Conservation (phyloP, 1,140 invertebrate genomes). For the Apolygus lucorum region DNA sequence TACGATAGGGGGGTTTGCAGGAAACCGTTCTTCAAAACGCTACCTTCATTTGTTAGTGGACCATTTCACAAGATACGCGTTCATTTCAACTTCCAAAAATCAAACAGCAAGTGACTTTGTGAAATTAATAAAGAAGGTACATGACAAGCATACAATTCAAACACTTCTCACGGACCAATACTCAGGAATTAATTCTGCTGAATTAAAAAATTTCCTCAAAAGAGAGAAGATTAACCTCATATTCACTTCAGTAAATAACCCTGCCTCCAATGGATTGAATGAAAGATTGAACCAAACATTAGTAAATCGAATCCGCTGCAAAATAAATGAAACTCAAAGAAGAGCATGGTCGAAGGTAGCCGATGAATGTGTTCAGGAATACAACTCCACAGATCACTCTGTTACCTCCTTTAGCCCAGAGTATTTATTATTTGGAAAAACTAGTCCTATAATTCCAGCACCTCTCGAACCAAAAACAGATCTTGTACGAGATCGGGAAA, state of each 20-base stretch:
- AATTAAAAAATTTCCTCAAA: conserved; percentile 18
- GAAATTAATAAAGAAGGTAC: background rate
- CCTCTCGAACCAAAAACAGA: background rate
- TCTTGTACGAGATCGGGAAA: background rate
- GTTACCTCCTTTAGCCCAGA: background rate
- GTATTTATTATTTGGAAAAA: background rate
- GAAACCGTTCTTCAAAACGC: conserved; percentile 29
- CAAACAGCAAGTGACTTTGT: conserved; percentile 13
- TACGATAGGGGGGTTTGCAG: conserved; percentile 32
- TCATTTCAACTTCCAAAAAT: conserved; percentile 28
- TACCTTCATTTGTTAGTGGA: conserved; percentile 34
- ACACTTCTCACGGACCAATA: conserved; percentile 32
- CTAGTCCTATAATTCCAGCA: background rate
- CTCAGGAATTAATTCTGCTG: conserved; percentile 32
- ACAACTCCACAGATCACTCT: background rate
- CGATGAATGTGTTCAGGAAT: background rate
- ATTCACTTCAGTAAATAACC: background rate
- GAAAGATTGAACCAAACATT: conserved; percentile 17
- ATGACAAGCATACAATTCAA: conserved; percentile 27
- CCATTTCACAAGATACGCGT: conserved; percentile 31
- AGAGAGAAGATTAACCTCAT: background rate
- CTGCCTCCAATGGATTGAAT: conserved; percentile 11
- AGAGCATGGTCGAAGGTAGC: background rate
- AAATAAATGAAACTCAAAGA: background rate
- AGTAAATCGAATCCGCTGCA: conserved; percentile 8